Conservation (phyloP, 1,140 invertebrate genomes). For the Drosophila mayri region DNA sequence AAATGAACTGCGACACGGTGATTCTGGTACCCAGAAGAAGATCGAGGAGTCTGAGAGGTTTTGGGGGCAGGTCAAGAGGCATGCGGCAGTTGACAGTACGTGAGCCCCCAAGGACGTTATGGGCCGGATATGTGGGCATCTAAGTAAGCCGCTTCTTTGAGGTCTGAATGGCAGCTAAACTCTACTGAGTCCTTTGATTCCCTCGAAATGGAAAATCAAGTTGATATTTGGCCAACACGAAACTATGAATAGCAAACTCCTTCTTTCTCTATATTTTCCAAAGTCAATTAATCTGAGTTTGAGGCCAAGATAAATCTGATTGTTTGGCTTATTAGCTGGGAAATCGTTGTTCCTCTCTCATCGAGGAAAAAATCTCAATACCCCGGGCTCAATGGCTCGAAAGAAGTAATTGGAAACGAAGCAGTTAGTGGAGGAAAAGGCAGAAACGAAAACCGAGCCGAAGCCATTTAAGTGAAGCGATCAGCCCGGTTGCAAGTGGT, state of each 20-base stretch:
- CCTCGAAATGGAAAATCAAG: not conserved
- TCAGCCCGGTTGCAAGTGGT: constrained; percentile 47
- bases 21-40: constrained; percentile 3
- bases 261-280: no score
- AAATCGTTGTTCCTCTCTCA: no score
- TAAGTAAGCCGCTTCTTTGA: constrained; percentile 13
- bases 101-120: constrained; percentile 70
- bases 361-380: not conserved
- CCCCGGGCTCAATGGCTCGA: constrained; percentile 44
- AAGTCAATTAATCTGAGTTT: not conserved
- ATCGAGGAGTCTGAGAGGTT: constrained; percentile 5
- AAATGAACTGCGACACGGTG: constrained; percentile 76
- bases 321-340: constrained; percentile 5
- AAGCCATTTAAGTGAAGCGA: constrained; percentile 51
- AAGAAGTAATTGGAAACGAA: constrained; percentile 63
- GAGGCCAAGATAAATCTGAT: not conserved
- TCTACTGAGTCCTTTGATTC: constrained; percentile 1
- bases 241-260: no score
- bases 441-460: not conserved
- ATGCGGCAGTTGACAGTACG: constrained; percentile 61
- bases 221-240: not conserved
- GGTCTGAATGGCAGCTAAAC: constrained; percentile 7
- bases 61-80: constrained; percentile 53
- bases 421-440: constrained; percentile 3
- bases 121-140: constrained; percentile 29